Percentiles rank a stretch among this genome's conserved stretches.
These are phyloP conservation scores for Diorhabda elongata DNA, from an alignment of 1,140 invertebrate species.

Conservation along the genomic window DNA sequence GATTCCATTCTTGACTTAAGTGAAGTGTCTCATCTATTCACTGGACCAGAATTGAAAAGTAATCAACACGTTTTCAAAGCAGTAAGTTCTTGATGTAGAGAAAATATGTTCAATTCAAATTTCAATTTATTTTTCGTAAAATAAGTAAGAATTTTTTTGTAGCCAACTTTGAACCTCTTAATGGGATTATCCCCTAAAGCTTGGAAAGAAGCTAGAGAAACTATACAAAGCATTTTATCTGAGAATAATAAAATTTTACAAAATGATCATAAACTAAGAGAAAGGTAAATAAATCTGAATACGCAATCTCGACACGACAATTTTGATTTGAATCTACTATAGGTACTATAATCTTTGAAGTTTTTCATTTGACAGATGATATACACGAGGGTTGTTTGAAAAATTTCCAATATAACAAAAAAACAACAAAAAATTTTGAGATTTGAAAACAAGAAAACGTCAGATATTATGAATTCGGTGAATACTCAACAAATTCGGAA, in stretches of 20 bases:
- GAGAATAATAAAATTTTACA: slow-evolving; percentile 61
- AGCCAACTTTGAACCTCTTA: slow-evolving; percentile 80
- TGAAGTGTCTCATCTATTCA: slow-evolving; percentile 76
- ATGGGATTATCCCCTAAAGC: slow-evolving; percentile 80
- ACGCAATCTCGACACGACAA: not conserved
- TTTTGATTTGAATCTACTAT: too few species aligned
- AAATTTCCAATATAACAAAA: too few species aligned
- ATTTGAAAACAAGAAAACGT: too few species aligned
- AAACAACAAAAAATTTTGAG: too few species aligned
- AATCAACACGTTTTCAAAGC: slow-evolving; percentile 78
- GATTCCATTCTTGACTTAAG: slow-evolving; percentile 84
- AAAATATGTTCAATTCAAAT: not conserved
- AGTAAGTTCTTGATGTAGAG: slow-evolving; percentile 49
- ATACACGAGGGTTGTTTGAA: too few species aligned
- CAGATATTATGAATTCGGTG: too few species aligned
- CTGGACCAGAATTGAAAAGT: slow-evolving; percentile 65
- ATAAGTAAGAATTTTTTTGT: slow-evolving; percentile 26
- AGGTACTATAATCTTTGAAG: too few species aligned
- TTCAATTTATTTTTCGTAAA: not conserved
- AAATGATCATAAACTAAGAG: slow-evolving; percentile 57
- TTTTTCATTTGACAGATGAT: too few species aligned
- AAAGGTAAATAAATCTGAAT: slow-evolving; percentile 49
- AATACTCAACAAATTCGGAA: too few species aligned
- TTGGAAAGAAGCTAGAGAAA: slow-evolving; percentile 81
- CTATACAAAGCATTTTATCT: slow-evolving; percentile 70